Conservation (phyloP, 92 coral and sea anemone species). For the Paragorgia papillata region DNA sequence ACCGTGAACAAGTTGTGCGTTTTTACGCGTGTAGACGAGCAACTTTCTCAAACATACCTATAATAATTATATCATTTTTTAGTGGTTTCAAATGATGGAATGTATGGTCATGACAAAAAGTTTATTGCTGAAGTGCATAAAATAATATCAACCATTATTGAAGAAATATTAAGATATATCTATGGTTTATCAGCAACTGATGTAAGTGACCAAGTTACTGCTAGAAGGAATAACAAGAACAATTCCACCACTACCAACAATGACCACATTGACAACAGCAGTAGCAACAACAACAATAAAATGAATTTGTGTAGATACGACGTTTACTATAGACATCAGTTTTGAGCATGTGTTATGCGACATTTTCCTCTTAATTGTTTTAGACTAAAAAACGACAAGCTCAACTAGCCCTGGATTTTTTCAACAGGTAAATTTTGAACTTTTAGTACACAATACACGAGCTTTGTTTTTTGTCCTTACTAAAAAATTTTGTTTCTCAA, state of each 20-base stretch:
- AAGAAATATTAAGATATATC: constrained; percentile 79
- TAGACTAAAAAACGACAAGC: constrained; percentile 89
- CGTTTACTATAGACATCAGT: too few relatives aligned
- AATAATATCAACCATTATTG: constrained; percentile 73
- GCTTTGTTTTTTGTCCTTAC: not conserved
- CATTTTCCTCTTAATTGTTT: too few relatives aligned
- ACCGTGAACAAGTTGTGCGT: too few relatives aligned
- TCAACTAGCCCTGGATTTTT: constrained; percentile 86
- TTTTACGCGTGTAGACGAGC: too few relatives aligned
- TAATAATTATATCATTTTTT: too few relatives aligned
- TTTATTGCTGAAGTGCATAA: constrained; percentile 82
- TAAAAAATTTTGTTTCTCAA: constrained; percentile 21
- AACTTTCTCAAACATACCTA: too few relatives aligned
- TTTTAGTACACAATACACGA: not conserved
- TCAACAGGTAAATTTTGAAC: constrained; percentile 66
- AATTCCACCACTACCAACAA: too few relatives aligned
- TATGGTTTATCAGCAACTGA: constrained; percentile 72
- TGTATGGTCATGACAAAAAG: constrained; percentile 92
- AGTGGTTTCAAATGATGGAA: constrained; percentile 93
- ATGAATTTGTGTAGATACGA: too few relatives aligned
- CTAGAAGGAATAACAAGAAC: too few relatives aligned
- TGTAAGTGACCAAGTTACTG: constrained; percentile 39
- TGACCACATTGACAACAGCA: not conserved
- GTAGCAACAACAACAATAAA: not conserved
- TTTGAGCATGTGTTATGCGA: too few relatives aligned